A percentile compares a stretch with the other conserved stretches of the same genome.
Conservation (phyloP, 2,797 vertebrate species). For the Anguilla obscura region DNA sequence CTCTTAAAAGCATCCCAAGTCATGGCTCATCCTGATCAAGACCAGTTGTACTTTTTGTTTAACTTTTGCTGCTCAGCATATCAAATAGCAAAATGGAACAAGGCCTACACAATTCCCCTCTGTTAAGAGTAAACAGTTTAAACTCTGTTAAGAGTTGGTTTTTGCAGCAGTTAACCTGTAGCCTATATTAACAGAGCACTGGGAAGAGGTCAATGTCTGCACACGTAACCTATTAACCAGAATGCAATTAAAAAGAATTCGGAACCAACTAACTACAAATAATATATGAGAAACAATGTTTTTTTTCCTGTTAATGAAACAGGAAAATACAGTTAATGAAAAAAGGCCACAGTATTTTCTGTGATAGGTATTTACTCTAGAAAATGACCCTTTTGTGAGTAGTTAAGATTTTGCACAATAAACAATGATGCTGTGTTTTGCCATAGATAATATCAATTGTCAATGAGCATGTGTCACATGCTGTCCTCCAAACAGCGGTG, state of each 20-base stretch:
- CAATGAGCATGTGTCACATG: constrained; percentile 1
- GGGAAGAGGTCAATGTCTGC: not conserved
- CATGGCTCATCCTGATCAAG: not conserved
- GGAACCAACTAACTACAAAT: not conserved
- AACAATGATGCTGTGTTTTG: not conserved
- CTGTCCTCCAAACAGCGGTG: not conserved
- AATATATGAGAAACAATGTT: not conserved
- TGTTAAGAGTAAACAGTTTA: not conserved
- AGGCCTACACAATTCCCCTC: not conserved
- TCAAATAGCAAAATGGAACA: not conserved
- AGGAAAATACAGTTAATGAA: constrained; percentile 8
- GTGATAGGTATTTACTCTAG: not conserved
- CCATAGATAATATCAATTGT: constrained; percentile 17
- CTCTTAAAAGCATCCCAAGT: not conserved
- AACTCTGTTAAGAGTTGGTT: not conserved
- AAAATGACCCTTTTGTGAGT: not conserved
- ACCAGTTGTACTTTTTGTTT: not conserved
- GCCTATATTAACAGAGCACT: not conserved
- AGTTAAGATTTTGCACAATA: not conserved
- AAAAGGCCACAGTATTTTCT: not conserved
- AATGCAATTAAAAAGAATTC: not conserved
- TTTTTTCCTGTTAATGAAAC: not conserved
- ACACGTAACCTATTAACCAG: not conserved
- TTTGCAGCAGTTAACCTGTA: not conserved
- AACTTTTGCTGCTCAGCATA: not conserved